These are phyloP conservation scores for Coryphaenoides rupestris DNA, from an alignment of 2,113 vertebrate species.

Conservation along the genomic window DNA sequence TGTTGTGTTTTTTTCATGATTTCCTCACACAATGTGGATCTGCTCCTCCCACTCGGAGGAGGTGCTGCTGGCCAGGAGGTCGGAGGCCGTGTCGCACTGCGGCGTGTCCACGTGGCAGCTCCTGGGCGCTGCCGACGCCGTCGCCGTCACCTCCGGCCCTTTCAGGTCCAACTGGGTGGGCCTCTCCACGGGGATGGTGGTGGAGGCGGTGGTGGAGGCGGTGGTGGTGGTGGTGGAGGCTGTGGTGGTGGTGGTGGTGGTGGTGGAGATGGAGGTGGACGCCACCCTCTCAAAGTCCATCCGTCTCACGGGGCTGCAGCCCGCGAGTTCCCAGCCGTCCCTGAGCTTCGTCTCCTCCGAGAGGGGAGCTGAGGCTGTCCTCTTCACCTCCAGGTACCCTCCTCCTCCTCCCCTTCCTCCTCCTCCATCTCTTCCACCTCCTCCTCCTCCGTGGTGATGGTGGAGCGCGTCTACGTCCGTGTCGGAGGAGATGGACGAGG, in stretches of 20 bases:
- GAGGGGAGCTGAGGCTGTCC: background rate
- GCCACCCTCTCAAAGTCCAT: conserved; percentile 47
- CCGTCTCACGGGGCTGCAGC: conserved; percentile 53
- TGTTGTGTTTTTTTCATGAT: background rate
- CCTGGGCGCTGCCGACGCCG: conserved; percentile 53
- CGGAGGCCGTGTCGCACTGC: conserved; percentile 75
- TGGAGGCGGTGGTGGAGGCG: conserved; percentile 5
- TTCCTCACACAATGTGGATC: conserved; percentile 84
- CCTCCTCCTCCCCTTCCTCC: conserved; percentile 43
- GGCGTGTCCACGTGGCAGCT: conserved; percentile 61
- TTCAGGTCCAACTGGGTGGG: conserved; percentile 79
- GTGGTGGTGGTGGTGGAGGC: conserved; percentile 17
- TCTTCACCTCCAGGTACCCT: conserved; percentile 6
- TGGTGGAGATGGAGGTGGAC: conserved; percentile 14
- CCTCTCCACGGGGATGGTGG: conserved; percentile 48
- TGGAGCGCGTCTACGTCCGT: conserved; percentile 61
- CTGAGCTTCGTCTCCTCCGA: conserved; percentile 65
- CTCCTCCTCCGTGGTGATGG: conserved; percentile 60
- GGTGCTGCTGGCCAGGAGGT: conserved; percentile 76
- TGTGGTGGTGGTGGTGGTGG: conserved; percentile 18
- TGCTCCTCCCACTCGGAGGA: conserved; percentile 91
- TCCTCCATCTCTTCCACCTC: conserved; percentile 63
- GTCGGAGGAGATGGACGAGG: conserved; percentile 79
- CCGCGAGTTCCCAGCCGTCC: too few species aligned
- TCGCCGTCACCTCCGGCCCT: conserved; percentile 70